phyloP scores from a whole-genome alignment of 2,113 vertebrate species.

The Noctilio leporinus region DNA sequence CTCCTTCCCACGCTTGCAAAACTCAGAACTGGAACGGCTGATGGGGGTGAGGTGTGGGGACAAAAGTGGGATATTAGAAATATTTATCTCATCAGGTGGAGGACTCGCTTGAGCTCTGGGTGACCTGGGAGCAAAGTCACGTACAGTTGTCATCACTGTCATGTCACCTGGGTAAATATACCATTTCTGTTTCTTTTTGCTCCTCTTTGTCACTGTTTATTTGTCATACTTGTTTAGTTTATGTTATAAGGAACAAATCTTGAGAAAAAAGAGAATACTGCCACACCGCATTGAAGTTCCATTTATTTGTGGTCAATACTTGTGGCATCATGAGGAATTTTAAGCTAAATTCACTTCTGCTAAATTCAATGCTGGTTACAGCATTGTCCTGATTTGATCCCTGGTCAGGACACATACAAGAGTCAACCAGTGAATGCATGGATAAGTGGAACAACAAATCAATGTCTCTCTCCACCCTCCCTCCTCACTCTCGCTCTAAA shows the following conservation, averaged over 20 bases:
- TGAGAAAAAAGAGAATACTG: neutral
- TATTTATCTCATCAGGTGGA: neutral
- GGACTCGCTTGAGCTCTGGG: neutral
- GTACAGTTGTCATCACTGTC: neutral
- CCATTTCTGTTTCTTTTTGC: neutral
- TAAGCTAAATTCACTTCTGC: neutral
- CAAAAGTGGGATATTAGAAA: neutral
- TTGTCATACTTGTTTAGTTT: neutral
- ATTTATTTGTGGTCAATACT: slow-evolving; percentile 1
- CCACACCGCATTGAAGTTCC: neutral
- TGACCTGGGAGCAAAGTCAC: neutral
- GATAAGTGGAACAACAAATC: too few relatives aligned
- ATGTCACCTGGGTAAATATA: neutral
- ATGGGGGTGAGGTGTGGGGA: fast-evolving
- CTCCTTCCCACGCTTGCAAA: neutral
- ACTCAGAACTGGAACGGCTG: neutral
- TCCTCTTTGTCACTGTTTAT: neutral
- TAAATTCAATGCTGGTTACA: neutral
- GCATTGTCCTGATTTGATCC: too few relatives aligned
- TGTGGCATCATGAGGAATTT: neutral
- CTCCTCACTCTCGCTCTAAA: too few relatives aligned
- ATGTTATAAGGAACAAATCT: neutral
- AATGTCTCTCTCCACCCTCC: too few relatives aligned
- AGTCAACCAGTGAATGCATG: too few relatives aligned
- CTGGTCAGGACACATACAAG: too few relatives aligned